Evolutionary conservation across 35 echinoderm and acorn worm species (phyloP).

Genomic region (Lytechinus variegatus): DNA sequence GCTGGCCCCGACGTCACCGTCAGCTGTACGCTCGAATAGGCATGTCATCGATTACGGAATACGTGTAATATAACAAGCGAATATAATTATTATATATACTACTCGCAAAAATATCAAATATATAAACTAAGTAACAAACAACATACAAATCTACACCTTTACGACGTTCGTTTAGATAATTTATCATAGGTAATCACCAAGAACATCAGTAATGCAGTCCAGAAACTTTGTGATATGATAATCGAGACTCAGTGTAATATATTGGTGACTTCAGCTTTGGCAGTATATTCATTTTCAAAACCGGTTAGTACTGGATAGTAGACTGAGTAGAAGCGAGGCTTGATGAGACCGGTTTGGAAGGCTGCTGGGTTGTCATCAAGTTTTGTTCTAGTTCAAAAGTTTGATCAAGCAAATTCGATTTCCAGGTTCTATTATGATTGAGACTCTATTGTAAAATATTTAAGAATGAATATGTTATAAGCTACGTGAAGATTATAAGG

Average conservation of each 20-base stretch:
- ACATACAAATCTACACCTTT: no score
- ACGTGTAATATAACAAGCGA: not conserved
- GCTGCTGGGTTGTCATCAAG: not conserved
- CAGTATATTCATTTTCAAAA: not conserved
- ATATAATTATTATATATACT: not conserved
- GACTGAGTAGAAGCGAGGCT: not conserved
- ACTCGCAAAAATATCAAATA: no score
- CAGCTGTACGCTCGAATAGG: not conserved
- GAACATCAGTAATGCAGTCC: not conserved
- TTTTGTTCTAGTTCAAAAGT: not conserved
- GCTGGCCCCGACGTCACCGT: not conserved
- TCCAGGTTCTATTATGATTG: no score
- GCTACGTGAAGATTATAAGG: no score
- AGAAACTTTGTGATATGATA: not conserved
- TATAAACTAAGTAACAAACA: no score
- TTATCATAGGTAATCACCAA: no score
- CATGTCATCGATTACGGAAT: not conserved
- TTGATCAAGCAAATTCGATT: no score
- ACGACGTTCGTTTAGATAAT: no score
- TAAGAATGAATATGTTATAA: no score
- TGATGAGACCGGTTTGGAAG: not conserved
- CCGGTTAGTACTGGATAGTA: not conserved
- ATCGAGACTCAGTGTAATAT: not conserved
- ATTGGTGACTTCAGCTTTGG: not conserved
- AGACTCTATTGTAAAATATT: no score